Percentiles rank a stretch among this genome's conserved stretches.
phyloP scores from a whole-genome alignment of 2,113 vertebrate genomes.

The Calonectris borealis region DNA sequence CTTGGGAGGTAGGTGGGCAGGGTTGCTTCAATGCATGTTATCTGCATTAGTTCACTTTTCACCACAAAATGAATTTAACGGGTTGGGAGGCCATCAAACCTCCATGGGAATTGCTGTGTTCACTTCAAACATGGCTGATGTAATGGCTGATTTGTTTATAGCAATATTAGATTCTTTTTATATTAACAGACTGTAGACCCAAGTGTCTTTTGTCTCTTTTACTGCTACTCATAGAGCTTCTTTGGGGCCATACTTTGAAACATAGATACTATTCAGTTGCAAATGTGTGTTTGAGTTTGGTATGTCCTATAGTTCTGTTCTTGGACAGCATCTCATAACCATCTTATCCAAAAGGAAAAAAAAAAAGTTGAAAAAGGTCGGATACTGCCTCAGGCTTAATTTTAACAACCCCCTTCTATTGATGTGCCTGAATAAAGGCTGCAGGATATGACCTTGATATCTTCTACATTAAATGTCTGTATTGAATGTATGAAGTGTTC shows the following conservation, averaged over 20 bases:
- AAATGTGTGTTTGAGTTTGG: neutral
- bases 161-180: neutral
- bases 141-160: neutral
- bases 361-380: neutral
- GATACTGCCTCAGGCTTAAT: conserved; percentile 26
- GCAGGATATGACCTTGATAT: conserved; percentile 2
- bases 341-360: neutral
- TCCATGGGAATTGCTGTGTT: neutral
- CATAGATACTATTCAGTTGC: neutral
- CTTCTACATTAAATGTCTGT: conserved; percentile 39
- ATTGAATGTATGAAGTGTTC: conserved; percentile 54
- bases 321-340: neutral
- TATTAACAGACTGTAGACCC: neutral
- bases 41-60: neutral
- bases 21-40: neutral
- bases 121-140: neutral
- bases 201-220: neutral
- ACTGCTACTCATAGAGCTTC: neutral
- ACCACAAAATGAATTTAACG: neutral
- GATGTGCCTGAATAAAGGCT: conserved; percentile 37
- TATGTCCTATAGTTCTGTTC: neutral
- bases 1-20: neutral
- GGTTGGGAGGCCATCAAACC: neutral
- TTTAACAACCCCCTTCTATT: neutral
- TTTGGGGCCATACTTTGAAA: neutral